phyloP scores from a whole-genome alignment of 2,797 vertebrate species.

The Tragopan temminckii region DNA sequence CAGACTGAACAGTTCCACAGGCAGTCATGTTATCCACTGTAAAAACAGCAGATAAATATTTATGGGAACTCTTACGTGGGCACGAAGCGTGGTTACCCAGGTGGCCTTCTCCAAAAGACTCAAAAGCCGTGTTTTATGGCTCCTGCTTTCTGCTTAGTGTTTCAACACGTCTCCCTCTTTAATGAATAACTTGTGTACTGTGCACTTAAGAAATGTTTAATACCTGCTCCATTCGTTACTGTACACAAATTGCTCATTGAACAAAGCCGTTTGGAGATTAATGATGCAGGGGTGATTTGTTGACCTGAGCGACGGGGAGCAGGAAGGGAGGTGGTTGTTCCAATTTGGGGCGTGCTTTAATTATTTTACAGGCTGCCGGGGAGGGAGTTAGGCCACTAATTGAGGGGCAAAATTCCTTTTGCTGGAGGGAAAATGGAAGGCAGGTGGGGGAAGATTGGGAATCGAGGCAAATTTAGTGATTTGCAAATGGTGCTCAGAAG shows the following conservation, averaged over 20 bases:
- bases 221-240: background rate
- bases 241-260: conserved; percentile 59
- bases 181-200: conserved; percentile 35
- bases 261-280: conserved; percentile 81
- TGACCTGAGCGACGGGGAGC: conserved; percentile 9
- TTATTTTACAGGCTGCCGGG: conserved; percentile 1
- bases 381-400: background rate
- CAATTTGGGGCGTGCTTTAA: conserved; percentile 9
- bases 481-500: background rate
- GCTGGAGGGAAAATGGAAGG: background rate
- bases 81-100: background rate
- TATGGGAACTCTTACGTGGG: rapidly evolving
- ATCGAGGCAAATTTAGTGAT: rapidly evolving
- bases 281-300: conserved; percentile 64
- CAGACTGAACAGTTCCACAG: background rate
- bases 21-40: rapidly evolving
- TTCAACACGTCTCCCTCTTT: background rate
- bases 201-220: conserved; percentile 46
- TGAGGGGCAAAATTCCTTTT: conserved; percentile 9
- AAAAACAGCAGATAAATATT: background rate
- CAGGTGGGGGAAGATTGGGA: background rate
- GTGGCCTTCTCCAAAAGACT: background rate
- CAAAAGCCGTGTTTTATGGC: background rate
- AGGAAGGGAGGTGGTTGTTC: background rate
- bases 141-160: conserved; percentile 14